These are phyloP conservation scores for Aphodius sticticus DNA, from an alignment of 2,888 invertebrate genomes.

Conservation along the genomic window DNA sequence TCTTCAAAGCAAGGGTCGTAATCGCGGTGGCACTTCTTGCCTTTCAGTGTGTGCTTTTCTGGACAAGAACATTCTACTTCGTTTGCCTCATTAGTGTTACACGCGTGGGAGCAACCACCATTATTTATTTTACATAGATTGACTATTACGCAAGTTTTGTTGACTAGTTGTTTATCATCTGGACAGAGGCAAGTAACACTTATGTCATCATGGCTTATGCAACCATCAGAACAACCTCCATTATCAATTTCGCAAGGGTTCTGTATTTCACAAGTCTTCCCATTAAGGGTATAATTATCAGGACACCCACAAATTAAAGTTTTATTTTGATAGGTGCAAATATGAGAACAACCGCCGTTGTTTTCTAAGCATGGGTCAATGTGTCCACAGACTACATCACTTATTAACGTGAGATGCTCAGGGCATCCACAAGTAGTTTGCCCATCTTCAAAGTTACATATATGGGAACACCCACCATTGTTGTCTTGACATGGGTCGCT, in stretches of 20 bases:
- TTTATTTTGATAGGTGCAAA: slow-evolving; percentile 56
- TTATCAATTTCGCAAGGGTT: slow-evolving; percentile 60
- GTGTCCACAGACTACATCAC: slow-evolving; percentile 65
- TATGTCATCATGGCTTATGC: slow-evolving; percentile 60
- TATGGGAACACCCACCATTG: slow-evolving; percentile 56
- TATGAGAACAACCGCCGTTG: slow-evolving; percentile 63
- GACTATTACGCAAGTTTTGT: slow-evolving; percentile 57
- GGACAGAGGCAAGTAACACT: slow-evolving; percentile 65
- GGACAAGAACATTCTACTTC: slow-evolving; percentile 62
- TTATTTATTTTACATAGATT: slow-evolving; percentile 67
- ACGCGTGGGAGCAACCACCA: slow-evolving; percentile 71
- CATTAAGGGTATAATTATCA: slow-evolving; percentile 27
- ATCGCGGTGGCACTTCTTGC: slow-evolving; percentile 54
- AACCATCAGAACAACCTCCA: slow-evolving; percentile 63
- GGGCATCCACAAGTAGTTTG: slow-evolving; percentile 58
- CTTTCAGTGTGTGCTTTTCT: slow-evolving; percentile 55
- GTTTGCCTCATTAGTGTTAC: slow-evolving; percentile 60
- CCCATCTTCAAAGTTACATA: slow-evolving; percentile 49
- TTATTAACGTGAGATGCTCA: slow-evolving; percentile 46
- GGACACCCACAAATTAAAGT: slow-evolving; percentile 57
- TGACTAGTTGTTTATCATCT: slow-evolving; percentile 58
- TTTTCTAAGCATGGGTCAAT: slow-evolving; percentile 60
- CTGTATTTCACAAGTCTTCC: slow-evolving; percentile 41
- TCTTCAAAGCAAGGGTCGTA: slow-evolving; percentile 59
- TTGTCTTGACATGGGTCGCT: slow-evolving; percentile 54